Base-by-base conservation (phyloP, 1,140 invertebrate species). In the Macrobrachium rosenbergii region DNA sequence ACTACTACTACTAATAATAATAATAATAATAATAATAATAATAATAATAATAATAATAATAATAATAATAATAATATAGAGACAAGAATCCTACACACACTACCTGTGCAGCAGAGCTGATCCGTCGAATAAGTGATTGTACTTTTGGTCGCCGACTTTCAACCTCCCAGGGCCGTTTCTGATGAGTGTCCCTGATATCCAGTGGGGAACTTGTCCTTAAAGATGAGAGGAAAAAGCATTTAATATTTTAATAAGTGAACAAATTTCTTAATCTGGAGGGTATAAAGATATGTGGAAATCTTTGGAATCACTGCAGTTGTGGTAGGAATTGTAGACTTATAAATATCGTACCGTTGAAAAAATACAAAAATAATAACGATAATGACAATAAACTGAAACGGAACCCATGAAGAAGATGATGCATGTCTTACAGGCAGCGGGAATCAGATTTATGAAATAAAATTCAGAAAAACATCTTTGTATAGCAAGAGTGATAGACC, bases 131-230 rank as follows among this genome's bases (percentile, higher is more conserved):
- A 97, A 91, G 92, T 98, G 97, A 72, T 95, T 93, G 89, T 95
- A 97, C 37, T 93, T 93, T 90, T 95, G 94, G n/a, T 95, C 92
- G 0, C 96, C 96, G 82, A 97, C 94, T 73, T 91, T 89, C 92
- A 96, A 95, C 82, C 94, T 95, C 5, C 97, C 97, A 0, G 97
- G 97, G 0, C 97, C 97, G 92, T 98, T 98, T 59, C 96, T 92
- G 23, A 97, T 91, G 11, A 98, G 91, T 2, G 93, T 94, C 0
- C 97, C 97, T 59, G 94, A 94, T 3, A 98, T 89, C 96, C 96
- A 98, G 12, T 90, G 23, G 10, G 62, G 21, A 14, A 79, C n/a
- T 76, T 72, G 37, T n/a, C 21, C 28, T 37, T 72, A 43, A 45
- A 19, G n/a, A 67, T 14, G 60, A 52, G 5, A 17, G 37, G 14